Conservation (phyloP, 2,888 invertebrate genomes). For the Hecatera dysodea region DNA sequence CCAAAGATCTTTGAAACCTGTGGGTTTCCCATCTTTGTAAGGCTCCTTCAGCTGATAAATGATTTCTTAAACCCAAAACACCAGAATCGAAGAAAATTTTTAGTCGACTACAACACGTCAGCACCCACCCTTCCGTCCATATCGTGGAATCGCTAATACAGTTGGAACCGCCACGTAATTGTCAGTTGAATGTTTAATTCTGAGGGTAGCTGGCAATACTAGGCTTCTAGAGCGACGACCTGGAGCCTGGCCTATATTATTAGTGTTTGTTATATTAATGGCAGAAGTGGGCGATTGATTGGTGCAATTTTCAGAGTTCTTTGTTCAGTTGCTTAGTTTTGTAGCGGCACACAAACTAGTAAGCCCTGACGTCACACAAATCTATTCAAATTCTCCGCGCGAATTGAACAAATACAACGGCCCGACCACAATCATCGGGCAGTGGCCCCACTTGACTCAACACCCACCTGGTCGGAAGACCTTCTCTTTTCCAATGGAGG, state of each 20-base stretch:
- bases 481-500: too few species aligned
- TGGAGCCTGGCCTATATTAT: conserved; percentile 3
- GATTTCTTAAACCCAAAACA: neutral
- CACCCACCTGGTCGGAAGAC: too few species aligned
- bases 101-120: conserved; percentile 11
- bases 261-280: conserved; percentile 4
- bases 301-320: neutral
- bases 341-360: neutral
- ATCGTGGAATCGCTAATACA: conserved; percentile 60
- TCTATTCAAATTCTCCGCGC: too few species aligned
- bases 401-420: too few species aligned
- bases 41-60: too few species aligned
- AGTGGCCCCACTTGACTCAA: too few species aligned
- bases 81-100: neutral
- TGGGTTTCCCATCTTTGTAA: too few species aligned
- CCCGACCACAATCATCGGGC: too few species aligned
- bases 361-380: too few species aligned
- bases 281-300: neutral
- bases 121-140: conserved; percentile 22
- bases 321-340: neutral
- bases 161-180: conserved; percentile 56
- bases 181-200: conserved; percentile 62
- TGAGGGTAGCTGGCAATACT: neutral
- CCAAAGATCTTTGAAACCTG: too few species aligned
- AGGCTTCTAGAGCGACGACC: conserved; percentile 41